phyloP scores from a whole-genome alignment of 2,797 vertebrate species.

The Clarias platycephalus region DNA sequence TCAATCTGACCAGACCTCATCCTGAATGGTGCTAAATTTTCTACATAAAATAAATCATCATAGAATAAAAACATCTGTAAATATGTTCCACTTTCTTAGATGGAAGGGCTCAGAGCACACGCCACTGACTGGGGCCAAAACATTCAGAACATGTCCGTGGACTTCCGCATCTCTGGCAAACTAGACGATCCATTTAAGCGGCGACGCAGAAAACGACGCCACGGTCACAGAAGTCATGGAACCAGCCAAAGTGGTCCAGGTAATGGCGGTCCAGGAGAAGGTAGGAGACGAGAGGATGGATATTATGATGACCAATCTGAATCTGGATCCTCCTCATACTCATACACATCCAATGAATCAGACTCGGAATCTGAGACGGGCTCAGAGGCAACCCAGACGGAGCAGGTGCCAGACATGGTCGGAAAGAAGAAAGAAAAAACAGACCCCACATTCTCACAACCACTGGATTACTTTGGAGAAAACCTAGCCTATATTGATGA shows the following conservation, averaged over 20 bases:
- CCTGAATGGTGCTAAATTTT: neutral
- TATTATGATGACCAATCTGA: constrained; percentile 55
- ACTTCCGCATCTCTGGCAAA: constrained; percentile 73
- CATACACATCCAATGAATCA: constrained; percentile 62
- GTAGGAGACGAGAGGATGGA: constrained; percentile 46
- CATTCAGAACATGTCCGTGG: constrained; percentile 82
- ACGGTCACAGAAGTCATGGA: constrained; percentile 53
- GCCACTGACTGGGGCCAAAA: constrained; percentile 88
- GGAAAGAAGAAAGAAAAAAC: constrained; percentile 40
- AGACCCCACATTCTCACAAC: constrained; percentile 64
- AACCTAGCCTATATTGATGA: constrained; percentile 90
- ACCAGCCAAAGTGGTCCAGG: constrained; percentile 58
- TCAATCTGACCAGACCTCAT: neutral
- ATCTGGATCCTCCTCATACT: constrained; percentile 62
- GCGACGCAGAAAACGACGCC: constrained; percentile 66
- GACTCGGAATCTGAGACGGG: constrained; percentile 68
- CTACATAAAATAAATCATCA: neutral
- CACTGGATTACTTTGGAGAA: constrained; percentile 85
- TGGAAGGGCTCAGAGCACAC: constrained; percentile 87
- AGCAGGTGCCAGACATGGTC: constrained; percentile 63
- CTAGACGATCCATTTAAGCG: constrained; percentile 77
- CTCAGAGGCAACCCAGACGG: constrained; percentile 71
- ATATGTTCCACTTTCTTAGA: constrained; percentile 66
- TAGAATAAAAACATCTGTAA: constrained; percentile 8
- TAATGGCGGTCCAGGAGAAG: constrained; percentile 43